Conservation (phyloP, 2,888 invertebrate genomes). For the Mythimna ferrago region DNA sequence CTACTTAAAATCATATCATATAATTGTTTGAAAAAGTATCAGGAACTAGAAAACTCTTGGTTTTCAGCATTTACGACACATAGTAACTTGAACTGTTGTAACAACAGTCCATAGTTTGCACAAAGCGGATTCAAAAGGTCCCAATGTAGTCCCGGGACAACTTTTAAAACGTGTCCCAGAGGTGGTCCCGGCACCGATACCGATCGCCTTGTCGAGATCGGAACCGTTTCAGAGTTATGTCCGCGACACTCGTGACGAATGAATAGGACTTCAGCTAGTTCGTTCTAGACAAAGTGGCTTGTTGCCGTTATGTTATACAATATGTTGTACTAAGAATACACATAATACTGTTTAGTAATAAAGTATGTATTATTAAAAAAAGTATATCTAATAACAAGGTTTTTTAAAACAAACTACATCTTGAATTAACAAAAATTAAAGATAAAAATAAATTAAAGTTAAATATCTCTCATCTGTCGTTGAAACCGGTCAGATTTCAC, state of each 20-base stretch:
- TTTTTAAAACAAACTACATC: no score
- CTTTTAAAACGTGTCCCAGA: conserved; percentile 60
- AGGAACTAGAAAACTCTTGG: not conserved
- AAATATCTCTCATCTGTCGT: no score
- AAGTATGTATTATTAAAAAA: not conserved
- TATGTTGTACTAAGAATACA: not conserved
- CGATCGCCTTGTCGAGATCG: conserved; percentile 47
- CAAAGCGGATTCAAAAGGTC: conserved; percentile 53
- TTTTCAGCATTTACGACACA: not conserved
- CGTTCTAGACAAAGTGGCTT: conserved; percentile 29
- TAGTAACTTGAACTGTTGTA: conserved; percentile 11
- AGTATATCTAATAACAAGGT: no score
- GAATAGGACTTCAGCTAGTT: conserved; percentile 33
- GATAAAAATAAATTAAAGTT: no score
- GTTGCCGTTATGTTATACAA: not conserved
- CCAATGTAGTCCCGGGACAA: conserved; percentile 42
- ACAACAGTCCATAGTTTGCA: conserved; percentile 55
- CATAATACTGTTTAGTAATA: not conserved
- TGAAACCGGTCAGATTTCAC: not conserved
- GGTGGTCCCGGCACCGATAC: conserved; percentile 55
- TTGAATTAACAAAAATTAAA: no score
- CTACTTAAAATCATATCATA: not conserved
- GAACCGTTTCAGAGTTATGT: conserved; percentile 49
- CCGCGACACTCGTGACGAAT: conserved; percentile 34
- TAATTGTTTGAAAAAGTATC: not conserved